Evolutionary conservation across 2,888 invertebrate genomes (phyloP).

Genomic region (Lithophane socia): DNA sequence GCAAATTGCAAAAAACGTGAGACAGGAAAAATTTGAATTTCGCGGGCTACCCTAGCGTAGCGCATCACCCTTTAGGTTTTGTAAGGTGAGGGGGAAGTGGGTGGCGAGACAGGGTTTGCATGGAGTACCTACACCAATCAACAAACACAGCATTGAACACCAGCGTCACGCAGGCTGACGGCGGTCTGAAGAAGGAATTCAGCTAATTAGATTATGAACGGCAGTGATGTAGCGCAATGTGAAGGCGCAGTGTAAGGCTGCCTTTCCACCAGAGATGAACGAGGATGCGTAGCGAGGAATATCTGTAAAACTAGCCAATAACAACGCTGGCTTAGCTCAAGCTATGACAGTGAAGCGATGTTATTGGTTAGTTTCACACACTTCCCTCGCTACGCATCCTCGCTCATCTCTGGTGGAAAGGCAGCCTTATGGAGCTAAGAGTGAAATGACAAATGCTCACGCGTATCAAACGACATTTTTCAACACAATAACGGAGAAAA

Average conservation of each 20-base stretch:
- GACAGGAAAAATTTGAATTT: not conserved
- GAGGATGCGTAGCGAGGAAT: too few species aligned
- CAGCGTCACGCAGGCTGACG: too few species aligned
- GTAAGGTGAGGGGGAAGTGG: too few species aligned
- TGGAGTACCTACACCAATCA: not conserved
- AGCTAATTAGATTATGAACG: not conserved
- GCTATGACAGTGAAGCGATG: too few species aligned
- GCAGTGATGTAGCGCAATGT: not conserved
- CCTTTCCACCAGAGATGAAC: too few species aligned
- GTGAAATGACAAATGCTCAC: not conserved
- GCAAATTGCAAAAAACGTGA: not conserved
- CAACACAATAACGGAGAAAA: not conserved
- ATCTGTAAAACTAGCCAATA: too few species aligned
- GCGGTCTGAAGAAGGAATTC: not conserved
- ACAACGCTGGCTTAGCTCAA: too few species aligned
- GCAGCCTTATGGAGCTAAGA: not conserved
- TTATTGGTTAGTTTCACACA: too few species aligned
- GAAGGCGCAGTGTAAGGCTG: not conserved
- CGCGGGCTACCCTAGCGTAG: not conserved
- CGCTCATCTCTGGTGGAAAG: too few species aligned
- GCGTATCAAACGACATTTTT: not conserved
- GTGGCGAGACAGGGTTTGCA: not conserved
- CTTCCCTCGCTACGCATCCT: too few species aligned
- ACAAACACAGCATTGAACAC: not conserved
- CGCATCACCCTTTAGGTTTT: not conserved